Evolutionary conservation across 2,797 vertebrate species (phyloP).

Genomic region (Aldrovandia affinis): DNA sequence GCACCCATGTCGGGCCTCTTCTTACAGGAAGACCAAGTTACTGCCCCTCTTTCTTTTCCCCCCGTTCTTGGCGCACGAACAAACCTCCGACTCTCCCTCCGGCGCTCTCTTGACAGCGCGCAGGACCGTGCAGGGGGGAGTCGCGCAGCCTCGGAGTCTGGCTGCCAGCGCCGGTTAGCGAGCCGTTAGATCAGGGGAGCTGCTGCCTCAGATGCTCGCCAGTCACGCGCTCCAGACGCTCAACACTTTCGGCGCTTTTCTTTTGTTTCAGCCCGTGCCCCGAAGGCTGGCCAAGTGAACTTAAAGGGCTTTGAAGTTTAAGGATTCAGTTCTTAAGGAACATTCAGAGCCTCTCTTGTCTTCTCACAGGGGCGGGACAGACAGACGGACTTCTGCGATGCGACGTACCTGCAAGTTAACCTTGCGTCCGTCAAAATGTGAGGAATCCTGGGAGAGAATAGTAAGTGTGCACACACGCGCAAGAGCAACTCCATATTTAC

Average conservation of each 20-base stretch:
- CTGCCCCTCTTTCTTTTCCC: not conserved
- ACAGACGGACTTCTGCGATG: not conserved
- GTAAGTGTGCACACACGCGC: not conserved
- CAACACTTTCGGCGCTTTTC: not conserved
- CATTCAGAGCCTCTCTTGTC: not conserved
- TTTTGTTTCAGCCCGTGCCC: not conserved
- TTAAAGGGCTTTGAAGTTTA: not conserved
- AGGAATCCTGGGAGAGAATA: not conserved
- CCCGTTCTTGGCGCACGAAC: constrained; percentile 11
- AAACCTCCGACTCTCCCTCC: not conserved
- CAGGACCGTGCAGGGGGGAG: not conserved
- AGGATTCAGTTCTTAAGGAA: not conserved
- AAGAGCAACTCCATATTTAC: not conserved
- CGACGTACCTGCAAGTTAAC: not conserved
- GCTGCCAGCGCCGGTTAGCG: not conserved
- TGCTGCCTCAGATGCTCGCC: not conserved
- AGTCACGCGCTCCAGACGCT: not conserved
- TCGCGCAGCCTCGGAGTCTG: not conserved
- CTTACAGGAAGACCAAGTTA: not conserved
- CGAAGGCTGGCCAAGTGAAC: not conserved
- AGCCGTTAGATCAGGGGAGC: not conserved
- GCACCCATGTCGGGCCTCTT: constrained; percentile 1
- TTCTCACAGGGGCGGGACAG: not conserved
- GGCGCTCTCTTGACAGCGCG: not conserved
- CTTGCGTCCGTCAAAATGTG: not conserved